Percentiles rank a stretch among this genome's conserved stretches.
Evolutionary conservation across 2,888 invertebrate species (phyloP).

Genomic region (Drosophila sordidula): DNA sequence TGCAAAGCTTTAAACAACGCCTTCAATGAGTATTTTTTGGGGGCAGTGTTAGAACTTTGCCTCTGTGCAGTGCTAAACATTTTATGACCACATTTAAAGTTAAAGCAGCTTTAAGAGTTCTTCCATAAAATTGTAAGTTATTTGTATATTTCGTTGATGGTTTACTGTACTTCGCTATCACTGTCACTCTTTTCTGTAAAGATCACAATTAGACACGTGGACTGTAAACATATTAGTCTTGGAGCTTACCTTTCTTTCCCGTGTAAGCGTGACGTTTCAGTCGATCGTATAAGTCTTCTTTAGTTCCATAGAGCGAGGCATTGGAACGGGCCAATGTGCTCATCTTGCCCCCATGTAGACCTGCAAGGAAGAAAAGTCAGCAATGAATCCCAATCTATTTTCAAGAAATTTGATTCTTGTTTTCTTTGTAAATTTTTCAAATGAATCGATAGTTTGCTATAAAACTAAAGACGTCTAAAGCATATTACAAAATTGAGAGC

Average conservation of each 20-base stretch:
- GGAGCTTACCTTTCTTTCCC: constrained; percentile 94
- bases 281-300: constrained; percentile 97
- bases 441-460: too few species aligned
- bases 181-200: constrained; percentile 97
- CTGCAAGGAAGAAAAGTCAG: constrained; percentile 62
- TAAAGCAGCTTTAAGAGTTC: constrained; percentile 72
- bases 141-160: constrained; percentile 45
- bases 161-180: constrained; percentile 96
- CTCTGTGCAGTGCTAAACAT: constrained; percentile 48
- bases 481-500: too few species aligned
- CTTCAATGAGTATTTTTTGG: constrained; percentile 70
- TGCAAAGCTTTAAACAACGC: constrained; percentile 67
- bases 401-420: too few species aligned
- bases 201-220: background rate
- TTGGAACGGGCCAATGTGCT: constrained; percentile 96
- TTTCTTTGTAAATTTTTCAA: too few species aligned
- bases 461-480: too few species aligned
- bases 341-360: constrained; percentile 95
- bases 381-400: too few species aligned
- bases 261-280: constrained; percentile 97
- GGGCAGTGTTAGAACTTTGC: constrained; percentile 64
- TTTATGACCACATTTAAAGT: constrained; percentile 79
- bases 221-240: fast-evolving
- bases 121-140: constrained; percentile 28
- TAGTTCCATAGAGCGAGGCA: constrained; percentile 97